phyloP scores from a whole-genome alignment of 2,113 vertebrate genomes.

The Trochalopteron elliotii region DNA sequence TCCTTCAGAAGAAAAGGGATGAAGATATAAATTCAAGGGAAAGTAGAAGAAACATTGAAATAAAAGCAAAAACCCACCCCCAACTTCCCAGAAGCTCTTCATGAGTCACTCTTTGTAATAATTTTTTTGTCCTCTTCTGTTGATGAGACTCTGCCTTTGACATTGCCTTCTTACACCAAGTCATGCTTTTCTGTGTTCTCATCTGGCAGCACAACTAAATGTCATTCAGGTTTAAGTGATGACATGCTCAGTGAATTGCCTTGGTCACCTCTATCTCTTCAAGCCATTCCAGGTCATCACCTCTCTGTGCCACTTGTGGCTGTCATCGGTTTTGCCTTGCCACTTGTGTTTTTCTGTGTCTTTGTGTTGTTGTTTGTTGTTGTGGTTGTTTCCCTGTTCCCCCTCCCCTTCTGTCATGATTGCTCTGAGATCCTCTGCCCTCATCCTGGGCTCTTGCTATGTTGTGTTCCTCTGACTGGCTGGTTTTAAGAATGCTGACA shows the following conservation, averaged over 20 bases:
- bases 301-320: not conserved
- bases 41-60: not conserved
- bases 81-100: not conserved
- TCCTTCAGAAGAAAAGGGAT: not conserved
- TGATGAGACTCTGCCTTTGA: not conserved
- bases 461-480: not conserved
- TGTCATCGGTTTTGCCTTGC: not conserved
- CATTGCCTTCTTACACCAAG: not conserved
- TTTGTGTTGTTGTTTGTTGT: not conserved
- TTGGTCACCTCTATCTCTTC: not conserved
- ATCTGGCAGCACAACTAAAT: not conserved
- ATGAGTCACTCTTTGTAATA: not conserved
- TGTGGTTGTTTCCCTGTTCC: not conserved
- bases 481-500: not conserved
- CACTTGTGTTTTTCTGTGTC: not conserved
- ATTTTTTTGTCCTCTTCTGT: not conserved
- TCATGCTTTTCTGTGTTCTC: not conserved
- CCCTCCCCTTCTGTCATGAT: accelerated
- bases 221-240: not conserved
- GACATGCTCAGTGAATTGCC: accelerated
- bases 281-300: not conserved
- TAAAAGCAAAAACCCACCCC: accelerated
- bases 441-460: not conserved
- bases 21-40: not conserved
- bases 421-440: not conserved